phyloP scores from a whole-genome alignment of 2,113 vertebrate genomes.

The Brachyistius frenatus region DNA sequence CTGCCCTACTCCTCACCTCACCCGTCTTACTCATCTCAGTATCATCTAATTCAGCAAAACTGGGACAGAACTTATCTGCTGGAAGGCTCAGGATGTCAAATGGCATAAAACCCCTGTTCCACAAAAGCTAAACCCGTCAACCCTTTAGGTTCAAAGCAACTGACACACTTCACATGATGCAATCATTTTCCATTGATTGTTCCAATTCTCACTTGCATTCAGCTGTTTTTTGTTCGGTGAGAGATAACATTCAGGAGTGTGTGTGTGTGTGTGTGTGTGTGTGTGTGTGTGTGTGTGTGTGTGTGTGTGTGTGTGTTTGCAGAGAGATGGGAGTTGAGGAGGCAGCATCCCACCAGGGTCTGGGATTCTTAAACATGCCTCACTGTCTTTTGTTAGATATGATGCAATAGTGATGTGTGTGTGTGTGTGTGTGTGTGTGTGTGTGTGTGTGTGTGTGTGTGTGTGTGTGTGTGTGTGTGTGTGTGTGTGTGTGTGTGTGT shows the following conservation, averaged over 20 bases:
- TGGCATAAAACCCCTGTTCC: slow-evolving; percentile 72
- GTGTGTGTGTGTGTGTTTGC: slow-evolving; percentile 36
- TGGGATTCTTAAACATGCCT: slow-evolving; percentile 72
- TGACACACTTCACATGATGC: slow-evolving; percentile 77
- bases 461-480: slow-evolving; percentile 34
- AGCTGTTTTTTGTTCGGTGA: slow-evolving; percentile 65
- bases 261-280: slow-evolving; percentile 46
- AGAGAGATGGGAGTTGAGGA: slow-evolving; percentile 58
- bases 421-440: slow-evolving; percentile 45
- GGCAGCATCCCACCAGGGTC: slow-evolving; percentile 72
- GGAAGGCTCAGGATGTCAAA: slow-evolving; percentile 71
- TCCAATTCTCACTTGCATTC: slow-evolving; percentile 68
- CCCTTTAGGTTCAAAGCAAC: slow-evolving; percentile 71
- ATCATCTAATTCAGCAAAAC: slow-evolving; percentile 72
- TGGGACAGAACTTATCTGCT: slow-evolving; percentile 57
- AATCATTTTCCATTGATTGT: slow-evolving; percentile 74
- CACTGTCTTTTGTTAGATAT: slow-evolving; percentile 75
- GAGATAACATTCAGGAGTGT: slow-evolving; percentile 66
- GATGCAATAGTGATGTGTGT: slow-evolving; percentile 78
- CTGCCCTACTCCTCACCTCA: slow-evolving; percentile 42
- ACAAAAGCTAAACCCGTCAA: slow-evolving; percentile 72
- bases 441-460: slow-evolving; percentile 24
- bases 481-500: slow-evolving; percentile 36
- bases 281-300: slow-evolving; percentile 28
- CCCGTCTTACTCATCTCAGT: slow-evolving; percentile 53